Base-by-base conservation (phyloP, 2,113 vertebrate genomes). In the Capreolus pygargus region DNA sequence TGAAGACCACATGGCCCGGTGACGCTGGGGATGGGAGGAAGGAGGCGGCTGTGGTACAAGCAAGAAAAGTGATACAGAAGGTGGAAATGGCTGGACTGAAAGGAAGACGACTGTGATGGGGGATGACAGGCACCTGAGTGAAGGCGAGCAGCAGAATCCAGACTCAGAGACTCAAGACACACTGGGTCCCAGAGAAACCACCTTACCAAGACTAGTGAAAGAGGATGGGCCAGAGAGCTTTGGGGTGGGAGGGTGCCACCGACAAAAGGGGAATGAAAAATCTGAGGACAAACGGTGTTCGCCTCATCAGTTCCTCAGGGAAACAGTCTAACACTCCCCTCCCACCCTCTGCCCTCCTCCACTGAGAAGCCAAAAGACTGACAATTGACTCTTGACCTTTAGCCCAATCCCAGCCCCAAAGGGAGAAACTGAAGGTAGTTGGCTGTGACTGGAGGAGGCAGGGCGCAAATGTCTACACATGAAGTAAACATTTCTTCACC, bases 341-440 rank as follows among this genome's bases (percentile, higher is more conserved):
- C 54, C 95, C 79, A 83, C 86, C 81, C 89, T 86, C 67, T 92
- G 55, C 86, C 88, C 70, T 94, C 78, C 57, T 91, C 90, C 84
- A 61, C 84, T 64, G 67, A 95, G 91, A 97, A 97, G 92, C 90
- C 97, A 98, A 95, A 95, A 74, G 92, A 92, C 60, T 87, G 78
- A 82, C 70, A 96, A 93, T 92, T 96, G 97, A 97, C 84, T 85
- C 92, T 83, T 97, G 94, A 98, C 90, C 97, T 97, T 96, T 86
- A 60, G 45, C 61, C 87, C 36, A 81, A 86, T 94, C 82, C 57
- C 70, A 94, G 97, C 67, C 94, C 92, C 96, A 91, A n/a, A 89
- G 97, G 96, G 95, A 97, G 86, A 91, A 58, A 78, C 58, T 17
- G 36, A 78, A 87, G 64, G 87, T 39, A 61, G 78, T 43, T 95